Base-by-base conservation (phyloP, 2,797 vertebrate species). In the Labroides dimidiatus region DNA sequence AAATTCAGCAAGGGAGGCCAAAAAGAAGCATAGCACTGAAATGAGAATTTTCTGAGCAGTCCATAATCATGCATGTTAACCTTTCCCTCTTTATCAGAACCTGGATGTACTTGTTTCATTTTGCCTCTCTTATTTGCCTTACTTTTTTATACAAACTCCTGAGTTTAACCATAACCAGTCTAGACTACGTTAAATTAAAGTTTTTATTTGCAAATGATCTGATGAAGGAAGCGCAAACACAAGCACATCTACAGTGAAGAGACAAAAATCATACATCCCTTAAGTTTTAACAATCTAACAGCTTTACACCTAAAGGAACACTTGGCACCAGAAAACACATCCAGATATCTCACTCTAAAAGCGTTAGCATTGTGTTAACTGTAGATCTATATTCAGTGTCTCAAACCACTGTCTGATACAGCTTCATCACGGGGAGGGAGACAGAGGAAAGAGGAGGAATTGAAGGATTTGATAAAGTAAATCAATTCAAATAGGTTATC, bases 351-450 rank as follows among this genome's bases (percentile, higher is more conserved):
- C n/a, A 0, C 30, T 39, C 20, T 37, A 0, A n/a, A 23, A 14
- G 64, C 69, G 33, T 72, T 62, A 81, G 49, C 20, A 8, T 17
- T 12, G 27, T 47, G 49, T 55, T 62, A 66, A 63, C 3, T 59
- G 36, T 2, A 41, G 16, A 68, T 84, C 69, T 85, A 72, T 60
- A 47, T 70, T 65, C 19, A 59, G 30, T 33, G 30, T 33, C 30
- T 33, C 30, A 33, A 33, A 33, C 30, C 7, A 33, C 30, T 9
- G 8, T 1, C 30, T 33, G 30, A 33, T 4, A 33, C 5, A 33
- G 30, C 30, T 33, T 33, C 30, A 4, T 33, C 30, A 6, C 5
- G 7, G 10, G 14, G 19, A 51, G 48, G 41, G 59, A 72, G 55
- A 53, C 27, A 54, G 13, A 4, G 36, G 14, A 24, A 47, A 33